Percentiles rank a stretch among this genome's conserved stretches.
These are phyloP conservation scores for Acanthopleura granulata DNA, from an alignment of 2,888 invertebrate genomes.

Conservation along the genomic window DNA sequence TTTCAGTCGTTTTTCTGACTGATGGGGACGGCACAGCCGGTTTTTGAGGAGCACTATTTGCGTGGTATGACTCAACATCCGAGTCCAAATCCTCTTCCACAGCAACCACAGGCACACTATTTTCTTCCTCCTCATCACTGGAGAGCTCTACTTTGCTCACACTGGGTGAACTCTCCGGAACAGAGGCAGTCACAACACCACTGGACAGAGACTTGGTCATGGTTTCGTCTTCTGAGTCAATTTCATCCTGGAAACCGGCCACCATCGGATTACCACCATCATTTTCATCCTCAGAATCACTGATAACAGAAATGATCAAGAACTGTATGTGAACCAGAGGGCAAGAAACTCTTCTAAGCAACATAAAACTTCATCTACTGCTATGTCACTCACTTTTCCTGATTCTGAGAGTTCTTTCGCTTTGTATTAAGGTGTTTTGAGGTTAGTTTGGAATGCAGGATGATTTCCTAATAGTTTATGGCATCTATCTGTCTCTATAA, in stretches of 20 bases:
- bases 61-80: constrained; percentile 37
- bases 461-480: too few species aligned
- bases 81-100: constrained; percentile 44
- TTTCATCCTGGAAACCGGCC: constrained; percentile 86
- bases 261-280: constrained; percentile 71
- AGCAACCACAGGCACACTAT: constrained; percentile 26
- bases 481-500: too few species aligned
- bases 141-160: constrained; percentile 40
- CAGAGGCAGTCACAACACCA: neutral
- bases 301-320: neutral
- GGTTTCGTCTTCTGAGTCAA: constrained; percentile 77
- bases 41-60: neutral
- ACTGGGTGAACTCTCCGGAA: neutral
- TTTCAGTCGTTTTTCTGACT: neutral
- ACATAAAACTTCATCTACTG: neutral
- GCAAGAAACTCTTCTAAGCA: too few species aligned
- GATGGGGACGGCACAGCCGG: neutral
- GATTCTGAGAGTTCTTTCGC: too few species aligned
- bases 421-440: too few species aligned
- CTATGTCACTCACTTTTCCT: too few species aligned
- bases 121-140: constrained; percentile 46
- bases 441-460: too few species aligned
- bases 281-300: constrained; percentile 49
- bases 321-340: too few species aligned
- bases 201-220: constrained; percentile 17